Percentiles rank a stretch among this genome's conserved stretches.
Evolutionary conservation across 2,113 vertebrate genomes (phyloP).

Genomic region (Procavia capensis): DNA sequence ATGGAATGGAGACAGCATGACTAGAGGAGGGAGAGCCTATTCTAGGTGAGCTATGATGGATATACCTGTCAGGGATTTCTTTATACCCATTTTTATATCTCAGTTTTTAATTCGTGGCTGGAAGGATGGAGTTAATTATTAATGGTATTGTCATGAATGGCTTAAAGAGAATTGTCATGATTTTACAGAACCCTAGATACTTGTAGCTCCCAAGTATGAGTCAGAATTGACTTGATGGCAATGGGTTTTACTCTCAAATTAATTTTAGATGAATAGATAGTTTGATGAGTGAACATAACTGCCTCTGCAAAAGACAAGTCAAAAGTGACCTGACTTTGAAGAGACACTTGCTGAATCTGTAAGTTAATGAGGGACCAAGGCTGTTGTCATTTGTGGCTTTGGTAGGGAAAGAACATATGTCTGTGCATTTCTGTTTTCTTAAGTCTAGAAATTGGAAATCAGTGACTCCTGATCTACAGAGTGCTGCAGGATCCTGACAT

Average conservation of each 20-base stretch:
- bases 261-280: not conserved
- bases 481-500: not conserved
- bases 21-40: not conserved
- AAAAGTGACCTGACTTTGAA: not conserved
- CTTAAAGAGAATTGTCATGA: not conserved
- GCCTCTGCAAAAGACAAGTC: not conserved
- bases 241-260: conserved; percentile 35
- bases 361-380: not conserved
- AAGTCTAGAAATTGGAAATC: not conserved
- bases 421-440: conserved; percentile 29
- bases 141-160: not conserved
- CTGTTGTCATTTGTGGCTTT: not conserved
- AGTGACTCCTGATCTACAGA: not conserved
- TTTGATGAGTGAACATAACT: not conserved
- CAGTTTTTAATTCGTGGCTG: not conserved
- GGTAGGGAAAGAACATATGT: not conserved
- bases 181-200: not conserved
- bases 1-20: not conserved
- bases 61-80: not conserved
- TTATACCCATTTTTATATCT: not conserved
- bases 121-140: not conserved
- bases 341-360: not conserved
- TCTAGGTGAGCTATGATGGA: not conserved
- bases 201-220: conserved; percentile 18
- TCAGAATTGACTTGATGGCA: too few relatives aligned